A percentile compares a stretch with the other conserved stretches of the same genome.
phyloP scores from a whole-genome alignment of 2,888 invertebrate genomes.

The Andricus quercusramuli region DNA sequence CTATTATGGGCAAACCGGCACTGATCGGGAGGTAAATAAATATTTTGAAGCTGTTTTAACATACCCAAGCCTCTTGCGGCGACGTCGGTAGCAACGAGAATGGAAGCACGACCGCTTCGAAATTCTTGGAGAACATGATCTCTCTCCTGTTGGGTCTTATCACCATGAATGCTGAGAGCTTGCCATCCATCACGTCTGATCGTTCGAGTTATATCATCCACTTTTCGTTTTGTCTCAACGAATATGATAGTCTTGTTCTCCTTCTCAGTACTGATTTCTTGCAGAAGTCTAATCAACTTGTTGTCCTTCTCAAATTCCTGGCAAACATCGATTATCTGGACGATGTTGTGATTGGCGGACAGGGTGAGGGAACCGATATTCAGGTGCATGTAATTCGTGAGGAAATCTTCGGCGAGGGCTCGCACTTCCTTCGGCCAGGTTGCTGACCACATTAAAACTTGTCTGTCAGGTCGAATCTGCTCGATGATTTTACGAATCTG shows the following conservation, averaged over 20 bases:
- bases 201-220: constrained; percentile 84
- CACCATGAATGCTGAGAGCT: constrained; percentile 92
- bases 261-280: constrained; percentile 83
- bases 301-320: constrained; percentile 91
- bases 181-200: constrained; percentile 85
- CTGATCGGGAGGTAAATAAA: not conserved
- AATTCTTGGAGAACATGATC: constrained; percentile 93
- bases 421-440: constrained; percentile 99
- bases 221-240: constrained; percentile 86
- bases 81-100: constrained; percentile 96
- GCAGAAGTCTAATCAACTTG: constrained; percentile 81
- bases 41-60: constrained; percentile 71
- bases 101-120: constrained; percentile 87
- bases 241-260: constrained; percentile 87
- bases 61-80: constrained; percentile 95
- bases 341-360: constrained; percentile 96
- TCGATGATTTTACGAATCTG: constrained; percentile 96
- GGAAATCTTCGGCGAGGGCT: constrained; percentile 94
- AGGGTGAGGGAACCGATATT: constrained; percentile 94
- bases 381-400: constrained; percentile 93
- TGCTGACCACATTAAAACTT: constrained; percentile 99
- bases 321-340: constrained; percentile 96
- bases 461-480: constrained; percentile 95
- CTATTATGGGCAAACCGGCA: too few relatives aligned
- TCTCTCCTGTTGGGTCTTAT: constrained; percentile 94